Evolutionary conservation across 2,888 invertebrate genomes (phyloP), one percentile per base, ranked within the genome.

Genomic region (Gymnosoma rotundatum): DNA sequence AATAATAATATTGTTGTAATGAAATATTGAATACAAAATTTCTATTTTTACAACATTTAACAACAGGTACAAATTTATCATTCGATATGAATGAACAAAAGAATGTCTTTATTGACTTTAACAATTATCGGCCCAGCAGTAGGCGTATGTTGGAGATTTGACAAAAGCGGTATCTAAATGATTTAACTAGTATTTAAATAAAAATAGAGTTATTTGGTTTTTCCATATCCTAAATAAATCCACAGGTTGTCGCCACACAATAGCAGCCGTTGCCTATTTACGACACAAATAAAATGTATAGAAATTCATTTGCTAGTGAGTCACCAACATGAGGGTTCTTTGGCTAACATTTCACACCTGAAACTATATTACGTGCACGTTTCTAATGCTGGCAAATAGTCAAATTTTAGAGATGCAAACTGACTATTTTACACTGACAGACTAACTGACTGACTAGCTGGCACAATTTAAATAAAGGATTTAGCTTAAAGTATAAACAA

Each of bases 341-440:
- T 76, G 18, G 58, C 21, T 60, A 21, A 60, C 16, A 74, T 76
- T 74, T 66, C 67, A 78, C 84, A 84, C 81, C 84, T 84, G 84
- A 84, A 63, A 78, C 78, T 48, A 63, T 14, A 69, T 73, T 61
- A 74, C 61, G 66, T 79, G 56, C 48, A 36, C 61, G 4, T 64
- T 54, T 63, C 58, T 66, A 75, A 48, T 25, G 36, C 58, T 9
- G 21, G 14, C 58, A 73, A 72, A 45, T 52, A 69, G 32, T 69
- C 20, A 50, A 67, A 25, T 58, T 67, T 38, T 38, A 52, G 38
- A 18, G 9, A 52, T 14, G 18, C 36, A 20, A 67, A 38, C 18
- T 67, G 61, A 18, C 50, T 61, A 18, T 18, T 58, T 58, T 70
- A 32, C 16, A 16, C 16, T 20, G 52, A n/a, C 25, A 8, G 12